Base-by-base conservation (phyloP, 1,140 invertebrate species). In the Trachelipus rathkii region DNA sequence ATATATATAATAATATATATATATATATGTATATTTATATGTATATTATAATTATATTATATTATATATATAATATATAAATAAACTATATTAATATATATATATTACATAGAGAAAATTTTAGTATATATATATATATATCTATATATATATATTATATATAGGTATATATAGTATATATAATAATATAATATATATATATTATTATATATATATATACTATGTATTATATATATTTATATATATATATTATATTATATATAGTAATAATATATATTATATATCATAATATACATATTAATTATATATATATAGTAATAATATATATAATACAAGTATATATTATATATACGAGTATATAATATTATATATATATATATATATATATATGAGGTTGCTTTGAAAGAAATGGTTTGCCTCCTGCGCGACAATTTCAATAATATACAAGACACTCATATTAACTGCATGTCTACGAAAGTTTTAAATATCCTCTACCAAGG, bases 361-460 rank as follows among this genome's bases (percentile, higher is more conserved):
- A 70, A n/a, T 5, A n/a, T n/a, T 70, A 10, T 70, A 24, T 70
- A 21, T 70, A 70, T 70, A 19, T 70, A 70, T 73, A 73, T 0
- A 73, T 73, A 46, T 73, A 73, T 73, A 24, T 50, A 53, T 50
- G 23, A n/a, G n/a, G n/a, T n/a, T n/a, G n/a, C n/a, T n/a, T n/a
- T n/a, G n/a, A n/a, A n/a, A n/a, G n/a, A n/a, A n/a, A n/a, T n/a
- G n/a, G n/a, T n/a, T n/a, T n/a, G n/a, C n/a, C n/a, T n/a, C n/a
- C n/a, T n/a, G n/a, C n/a, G n/a, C n/a, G n/a, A n/a, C n/a, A n/a
- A n/a, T n/a, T n/a, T n/a, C n/a, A n/a, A n/a, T n/a, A n/a, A n/a
- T n/a, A n/a, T n/a, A n/a, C n/a, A n/a, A n/a, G n/a, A n/a, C n/a
- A n/a, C n/a, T n/a, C n/a, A n/a, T n/a, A n/a, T n/a, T n/a, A n/a